Percentiles rank a stretch among this genome's conserved stretches.
Evolutionary conservation across 2,113 vertebrate genomes (phyloP).

Genomic region (Motacilla tschutschensis): DNA sequence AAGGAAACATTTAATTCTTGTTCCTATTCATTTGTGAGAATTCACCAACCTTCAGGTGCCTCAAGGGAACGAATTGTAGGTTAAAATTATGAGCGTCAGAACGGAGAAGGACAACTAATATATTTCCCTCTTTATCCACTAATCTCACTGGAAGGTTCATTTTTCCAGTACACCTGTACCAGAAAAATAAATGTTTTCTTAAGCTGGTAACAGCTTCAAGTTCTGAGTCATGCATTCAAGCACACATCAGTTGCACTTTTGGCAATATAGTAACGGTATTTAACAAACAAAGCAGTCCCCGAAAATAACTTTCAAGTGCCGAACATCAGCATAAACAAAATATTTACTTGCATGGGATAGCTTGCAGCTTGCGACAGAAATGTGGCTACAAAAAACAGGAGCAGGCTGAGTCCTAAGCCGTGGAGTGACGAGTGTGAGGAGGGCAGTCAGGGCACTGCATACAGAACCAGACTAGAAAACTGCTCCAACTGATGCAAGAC

Average conservation of each 20-base stretch:
- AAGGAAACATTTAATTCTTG: background rate
- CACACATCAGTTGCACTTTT: background rate
- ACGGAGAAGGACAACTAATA: background rate
- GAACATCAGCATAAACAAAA: background rate
- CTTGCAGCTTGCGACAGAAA: background rate
- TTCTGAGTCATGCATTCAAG: background rate
- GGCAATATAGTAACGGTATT: background rate
- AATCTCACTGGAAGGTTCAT: background rate
- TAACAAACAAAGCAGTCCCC: background rate
- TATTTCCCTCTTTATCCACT: background rate
- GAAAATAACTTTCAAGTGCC: background rate
- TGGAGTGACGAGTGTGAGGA: accelerated
- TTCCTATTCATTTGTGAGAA: background rate
- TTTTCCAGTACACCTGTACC: background rate
- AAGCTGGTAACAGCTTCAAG: background rate
- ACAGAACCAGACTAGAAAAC: background rate
- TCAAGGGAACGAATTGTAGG: background rate
- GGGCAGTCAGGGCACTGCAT: accelerated
- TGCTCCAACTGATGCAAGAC: background rate
- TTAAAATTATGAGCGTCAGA: background rate
- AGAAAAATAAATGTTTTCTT: background rate
- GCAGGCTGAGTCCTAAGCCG: background rate
- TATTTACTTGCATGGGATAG: background rate
- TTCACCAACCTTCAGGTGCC: background rate
- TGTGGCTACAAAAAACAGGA: accelerated